These are phyloP conservation scores for Gryllus longicercus DNA, from an alignment of 2,888 invertebrate genomes.

Conservation along the genomic window DNA sequence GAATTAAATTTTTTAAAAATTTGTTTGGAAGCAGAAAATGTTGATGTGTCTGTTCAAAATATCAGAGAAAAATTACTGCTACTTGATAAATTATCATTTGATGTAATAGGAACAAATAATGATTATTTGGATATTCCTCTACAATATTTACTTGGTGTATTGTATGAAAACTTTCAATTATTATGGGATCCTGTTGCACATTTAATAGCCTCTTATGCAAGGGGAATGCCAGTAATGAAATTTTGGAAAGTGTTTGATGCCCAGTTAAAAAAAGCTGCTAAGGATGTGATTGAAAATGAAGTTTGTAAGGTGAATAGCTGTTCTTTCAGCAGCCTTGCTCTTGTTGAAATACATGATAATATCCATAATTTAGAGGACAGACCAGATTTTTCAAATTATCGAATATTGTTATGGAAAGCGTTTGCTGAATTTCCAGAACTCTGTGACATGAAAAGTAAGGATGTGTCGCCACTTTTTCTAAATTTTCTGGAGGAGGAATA, in stretches of 20 bases:
- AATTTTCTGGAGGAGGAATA: conserved; percentile 68
- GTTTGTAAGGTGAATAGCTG: not conserved
- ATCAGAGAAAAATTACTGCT: conserved; percentile 74
- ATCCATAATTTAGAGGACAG: conserved; percentile 52
- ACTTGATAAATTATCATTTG: conserved; percentile 69
- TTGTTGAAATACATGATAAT: conserved; percentile 39
- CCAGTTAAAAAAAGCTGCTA: conserved; percentile 49
- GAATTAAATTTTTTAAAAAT: conserved; percentile 56
- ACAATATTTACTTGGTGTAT: conserved; percentile 73
- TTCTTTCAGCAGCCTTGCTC: not conserved
- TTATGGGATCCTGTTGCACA: conserved; percentile 82
- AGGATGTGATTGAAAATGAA: not conserved
- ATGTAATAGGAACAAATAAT: conserved; percentile 39
- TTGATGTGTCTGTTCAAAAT: conserved; percentile 68
- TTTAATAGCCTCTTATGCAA: conserved; percentile 71
- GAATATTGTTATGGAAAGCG: conserved; percentile 76
- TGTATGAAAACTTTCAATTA: conserved; percentile 83
- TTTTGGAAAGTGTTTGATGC: conserved; percentile 71
- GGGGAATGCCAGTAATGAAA: conserved; percentile 54
- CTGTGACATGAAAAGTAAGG: conserved; percentile 76
- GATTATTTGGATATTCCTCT: conserved; percentile 56
- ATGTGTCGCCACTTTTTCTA: conserved; percentile 75
- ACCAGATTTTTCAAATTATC: conserved; percentile 71
- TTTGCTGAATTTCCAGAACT: conserved; percentile 70
- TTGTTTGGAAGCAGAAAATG: conserved; percentile 66